These are phyloP conservation scores for Halocynthia roretzi DNA, from an alignment of 23 tunicate genomes.

Conservation along the genomic window DNA sequence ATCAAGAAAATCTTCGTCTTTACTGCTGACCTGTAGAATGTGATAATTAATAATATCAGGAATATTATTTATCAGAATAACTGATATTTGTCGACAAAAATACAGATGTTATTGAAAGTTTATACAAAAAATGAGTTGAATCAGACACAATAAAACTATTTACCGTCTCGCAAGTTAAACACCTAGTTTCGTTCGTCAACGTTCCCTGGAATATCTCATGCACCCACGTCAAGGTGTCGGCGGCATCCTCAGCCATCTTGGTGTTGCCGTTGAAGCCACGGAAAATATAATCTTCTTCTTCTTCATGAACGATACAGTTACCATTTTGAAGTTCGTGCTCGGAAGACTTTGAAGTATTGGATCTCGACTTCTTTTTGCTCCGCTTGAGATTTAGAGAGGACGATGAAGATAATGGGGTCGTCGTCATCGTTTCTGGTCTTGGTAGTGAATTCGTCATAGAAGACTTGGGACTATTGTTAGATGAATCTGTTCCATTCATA, in stretches of 20 bases:
- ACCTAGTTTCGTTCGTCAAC: conserved; percentile 88
- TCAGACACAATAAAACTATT: neutral
- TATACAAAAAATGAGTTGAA: neutral
- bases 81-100: neutral
- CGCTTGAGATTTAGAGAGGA: neutral
- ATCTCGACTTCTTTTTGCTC: neutral
- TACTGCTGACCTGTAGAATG: conserved; percentile 56
- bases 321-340: conserved; percentile 1
- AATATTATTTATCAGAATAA: neutral
- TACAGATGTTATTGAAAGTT: neutral
- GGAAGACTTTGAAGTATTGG: neutral
- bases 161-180: conserved; percentile 97
- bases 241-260: conserved; percentile 11
- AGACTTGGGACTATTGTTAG: conserved; percentile 1
- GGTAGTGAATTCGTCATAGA: conserved; percentile 4
- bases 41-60: neutral
- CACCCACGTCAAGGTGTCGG: conserved; percentile 64
- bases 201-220: conserved; percentile 93
- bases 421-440: neutral
- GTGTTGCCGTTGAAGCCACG: neutral
- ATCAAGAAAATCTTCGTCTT: conserved; percentile 95
- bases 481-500: neutral
- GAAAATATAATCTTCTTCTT: neutral
- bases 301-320: neutral
- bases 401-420: neutral